phyloP scores from a whole-genome alignment of 2,888 invertebrate genomes.

The Pristionchus maxplancki region DNA sequence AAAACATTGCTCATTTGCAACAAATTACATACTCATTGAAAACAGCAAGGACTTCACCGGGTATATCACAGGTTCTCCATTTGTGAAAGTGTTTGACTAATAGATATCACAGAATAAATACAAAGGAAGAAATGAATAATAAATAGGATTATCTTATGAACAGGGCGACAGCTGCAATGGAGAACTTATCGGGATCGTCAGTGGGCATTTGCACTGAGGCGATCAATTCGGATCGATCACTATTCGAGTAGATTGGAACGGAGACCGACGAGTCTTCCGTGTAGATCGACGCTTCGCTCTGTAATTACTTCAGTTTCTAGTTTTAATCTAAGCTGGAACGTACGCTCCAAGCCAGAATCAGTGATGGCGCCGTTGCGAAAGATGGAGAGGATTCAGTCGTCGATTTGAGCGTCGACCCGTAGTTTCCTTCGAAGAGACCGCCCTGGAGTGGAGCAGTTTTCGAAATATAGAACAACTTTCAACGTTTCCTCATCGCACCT shows the following conservation, averaged over 20 bases:
- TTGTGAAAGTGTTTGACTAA: not conserved
- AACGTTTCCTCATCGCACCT: not conserved
- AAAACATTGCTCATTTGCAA: too few relatives aligned
- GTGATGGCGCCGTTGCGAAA: conserved; percentile 82
- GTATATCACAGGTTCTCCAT: conserved; percentile 16
- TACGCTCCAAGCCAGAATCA: conserved; percentile 84
- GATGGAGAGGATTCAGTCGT: conserved; percentile 83
- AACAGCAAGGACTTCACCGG: not conserved
- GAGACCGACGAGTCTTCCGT: conserved; percentile 72
- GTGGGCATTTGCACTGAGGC: conserved; percentile 81
- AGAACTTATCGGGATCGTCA: conserved; percentile 81
- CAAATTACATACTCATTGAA: too few relatives aligned
- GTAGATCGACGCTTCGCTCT: conserved; percentile 42
- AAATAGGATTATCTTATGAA: conserved; percentile 79
- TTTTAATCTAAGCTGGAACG: not conserved
- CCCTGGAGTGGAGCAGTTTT: conserved; percentile 79
- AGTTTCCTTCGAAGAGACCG: conserved; percentile 83
- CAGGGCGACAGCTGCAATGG: conserved; percentile 83
- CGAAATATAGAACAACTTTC: too few relatives aligned
- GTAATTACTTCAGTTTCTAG: not conserved
- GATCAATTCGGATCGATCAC: conserved; percentile 81
- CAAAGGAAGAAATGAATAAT: not conserved
- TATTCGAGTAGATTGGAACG: conserved; percentile 82
- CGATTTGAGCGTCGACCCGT: conserved; percentile 81
- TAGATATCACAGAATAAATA: not conserved